These are phyloP conservation scores for Drosophila stalkeri DNA, from an alignment of 2,888 invertebrate genomes.

Conservation along the genomic window DNA sequence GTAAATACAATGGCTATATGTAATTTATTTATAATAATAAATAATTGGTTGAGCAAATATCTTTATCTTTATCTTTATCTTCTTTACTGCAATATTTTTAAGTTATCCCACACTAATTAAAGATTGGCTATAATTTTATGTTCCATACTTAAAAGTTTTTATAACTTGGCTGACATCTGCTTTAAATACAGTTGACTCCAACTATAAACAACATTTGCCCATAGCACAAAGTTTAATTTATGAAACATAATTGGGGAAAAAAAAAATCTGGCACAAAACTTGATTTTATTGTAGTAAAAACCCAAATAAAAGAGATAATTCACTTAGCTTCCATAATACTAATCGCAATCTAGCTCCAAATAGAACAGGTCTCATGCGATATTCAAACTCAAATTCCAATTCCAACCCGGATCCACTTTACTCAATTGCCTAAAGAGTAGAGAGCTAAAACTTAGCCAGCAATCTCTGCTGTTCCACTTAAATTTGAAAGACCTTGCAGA, in stretches of 20 bases:
- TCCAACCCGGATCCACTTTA: slow-evolving; percentile 9
- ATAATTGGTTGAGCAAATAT: too few relatives aligned
- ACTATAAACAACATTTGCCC: background rate
- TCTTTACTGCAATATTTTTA: too few relatives aligned
- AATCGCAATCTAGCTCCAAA: slow-evolving; percentile 1
- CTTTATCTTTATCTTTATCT: too few relatives aligned
- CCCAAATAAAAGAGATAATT: background rate
- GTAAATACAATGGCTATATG: too few relatives aligned
- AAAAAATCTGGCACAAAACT: background rate
- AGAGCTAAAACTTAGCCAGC: background rate
- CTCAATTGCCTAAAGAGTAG: background rate
- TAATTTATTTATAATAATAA: too few relatives aligned
- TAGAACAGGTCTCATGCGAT: background rate
- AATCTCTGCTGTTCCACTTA: background rate
- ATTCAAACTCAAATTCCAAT: background rate
- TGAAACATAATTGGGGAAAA: background rate
- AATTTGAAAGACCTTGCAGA: slow-evolving; percentile 2
- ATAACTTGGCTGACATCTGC: background rate
- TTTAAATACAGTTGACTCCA: background rate
- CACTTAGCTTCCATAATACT: background rate
- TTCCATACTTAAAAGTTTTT: background rate
- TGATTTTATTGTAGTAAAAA: background rate
- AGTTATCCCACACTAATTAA: too few relatives aligned
- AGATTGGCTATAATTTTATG: too few relatives aligned
- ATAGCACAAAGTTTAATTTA: background rate